These are phyloP conservation scores for Thumatha senex DNA, from an alignment of 2,888 invertebrate species.

Conservation along the genomic window DNA sequence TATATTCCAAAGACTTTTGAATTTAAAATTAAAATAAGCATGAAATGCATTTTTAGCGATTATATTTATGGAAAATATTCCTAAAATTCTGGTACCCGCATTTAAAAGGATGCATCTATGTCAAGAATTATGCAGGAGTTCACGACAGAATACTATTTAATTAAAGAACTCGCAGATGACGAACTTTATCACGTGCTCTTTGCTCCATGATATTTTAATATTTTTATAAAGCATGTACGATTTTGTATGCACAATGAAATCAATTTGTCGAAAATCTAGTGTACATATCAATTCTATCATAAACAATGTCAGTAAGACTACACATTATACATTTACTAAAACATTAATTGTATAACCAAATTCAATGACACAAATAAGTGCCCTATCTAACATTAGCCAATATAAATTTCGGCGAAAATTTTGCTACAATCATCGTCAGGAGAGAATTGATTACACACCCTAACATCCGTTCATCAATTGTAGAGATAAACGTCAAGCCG, in stretches of 20 bases:
- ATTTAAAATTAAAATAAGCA: no score
- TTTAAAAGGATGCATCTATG: no score
- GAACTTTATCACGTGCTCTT: slow-evolving; percentile 3
- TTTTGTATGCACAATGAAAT: no score
- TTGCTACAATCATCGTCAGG: slow-evolving; percentile 60
- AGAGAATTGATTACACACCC: slow-evolving; percentile 73
- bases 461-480: slow-evolving; percentile 77
- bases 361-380: slow-evolving; percentile 39
- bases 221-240: not conserved
- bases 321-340: not conserved
- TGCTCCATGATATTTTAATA: slow-evolving; percentile 4
- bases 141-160: slow-evolving; percentile 1
- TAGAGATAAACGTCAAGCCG: slow-evolving; percentile 73
- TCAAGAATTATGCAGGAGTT: not conserved
- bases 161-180: slow-evolving; percentile 3
- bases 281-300: no score
- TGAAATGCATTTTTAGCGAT: no score
- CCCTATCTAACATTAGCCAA: slow-evolving; percentile 8
- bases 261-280: no score
- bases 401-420: slow-evolving; percentile 54
- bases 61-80: no score
- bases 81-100: no score
- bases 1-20: no score
- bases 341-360: not conserved
- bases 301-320: no score